phyloP scores from a whole-genome alignment of 1,140 invertebrate species.

The Rhagoletis zephyria region DNA sequence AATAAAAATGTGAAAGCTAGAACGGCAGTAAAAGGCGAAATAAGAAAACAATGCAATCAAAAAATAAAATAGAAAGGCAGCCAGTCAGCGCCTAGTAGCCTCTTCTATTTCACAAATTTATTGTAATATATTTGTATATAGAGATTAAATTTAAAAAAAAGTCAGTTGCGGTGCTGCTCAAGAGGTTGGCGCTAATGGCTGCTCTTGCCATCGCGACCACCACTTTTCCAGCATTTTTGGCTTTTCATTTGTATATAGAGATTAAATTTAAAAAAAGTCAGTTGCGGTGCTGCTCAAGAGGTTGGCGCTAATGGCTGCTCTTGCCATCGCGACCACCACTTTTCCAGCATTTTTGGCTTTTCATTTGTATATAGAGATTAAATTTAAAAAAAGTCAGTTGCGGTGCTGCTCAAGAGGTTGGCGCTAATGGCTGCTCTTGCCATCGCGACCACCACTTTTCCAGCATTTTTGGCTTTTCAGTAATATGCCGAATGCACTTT shows the following conservation, averaged over 20 bases:
- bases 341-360: neutral
- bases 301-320: too few relatives aligned
- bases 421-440: neutral
- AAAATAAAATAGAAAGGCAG: neutral
- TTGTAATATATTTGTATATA: neutral
- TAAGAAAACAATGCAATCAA: conserved; percentile 12
- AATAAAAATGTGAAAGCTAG: conserved; percentile 10
- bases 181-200: too few relatives aligned
- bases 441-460: neutral
- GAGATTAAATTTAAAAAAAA: neutral
- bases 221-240: neutral
- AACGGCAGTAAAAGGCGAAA: neutral
- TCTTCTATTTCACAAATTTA: neutral
- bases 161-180: neutral
- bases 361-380: neutral
- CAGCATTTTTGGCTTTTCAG: neutral
- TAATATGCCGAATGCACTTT: neutral
- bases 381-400: neutral
- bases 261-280: neutral
- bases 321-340: neutral
- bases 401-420: too few relatives aligned
- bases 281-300: too few relatives aligned
- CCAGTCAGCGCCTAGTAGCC: neutral
- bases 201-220: neutral
- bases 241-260: neutral